Percentiles rank a stretch among this genome's conserved stretches.
Conservation (phyloP, 2,888 invertebrate species). For the Metallyticus violacea region DNA sequence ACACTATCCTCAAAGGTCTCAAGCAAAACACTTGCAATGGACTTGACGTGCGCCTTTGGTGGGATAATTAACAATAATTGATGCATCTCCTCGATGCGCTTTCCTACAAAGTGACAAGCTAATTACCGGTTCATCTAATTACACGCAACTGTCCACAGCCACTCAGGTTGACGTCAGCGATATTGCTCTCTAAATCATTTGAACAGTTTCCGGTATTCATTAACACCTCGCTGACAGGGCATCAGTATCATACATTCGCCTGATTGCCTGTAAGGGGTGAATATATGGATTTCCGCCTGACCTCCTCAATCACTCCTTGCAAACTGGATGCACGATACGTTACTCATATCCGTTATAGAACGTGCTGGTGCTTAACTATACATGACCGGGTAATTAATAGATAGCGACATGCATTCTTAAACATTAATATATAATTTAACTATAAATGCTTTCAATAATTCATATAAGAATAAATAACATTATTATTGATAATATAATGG, state of each 20-base stretch:
- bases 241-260: background rate
- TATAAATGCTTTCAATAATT: too few relatives aligned
- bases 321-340: too few relatives aligned
- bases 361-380: too few relatives aligned
- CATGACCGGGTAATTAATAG: too few relatives aligned
- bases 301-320: background rate
- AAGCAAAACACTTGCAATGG: background rate
- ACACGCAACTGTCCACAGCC: background rate
- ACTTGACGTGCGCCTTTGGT: background rate
- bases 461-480: too few relatives aligned
- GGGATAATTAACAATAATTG: background rate
- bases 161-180: background rate
- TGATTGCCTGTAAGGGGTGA: background rate
- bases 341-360: too few relatives aligned
- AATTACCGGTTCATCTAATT: background rate
- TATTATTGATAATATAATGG: too few relatives aligned
- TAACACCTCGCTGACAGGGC: background rate
- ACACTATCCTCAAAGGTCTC: too few relatives aligned
- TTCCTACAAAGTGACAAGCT: background rate
- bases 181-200: background rate
- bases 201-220: background rate
- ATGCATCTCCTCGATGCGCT: too few relatives aligned
- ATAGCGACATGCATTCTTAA: too few relatives aligned
- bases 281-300: background rate
- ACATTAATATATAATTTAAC: too few relatives aligned